These are phyloP conservation scores for Cosmorhoe ocellata DNA, from an alignment of 2,888 invertebrate genomes.

Conservation along the genomic window DNA sequence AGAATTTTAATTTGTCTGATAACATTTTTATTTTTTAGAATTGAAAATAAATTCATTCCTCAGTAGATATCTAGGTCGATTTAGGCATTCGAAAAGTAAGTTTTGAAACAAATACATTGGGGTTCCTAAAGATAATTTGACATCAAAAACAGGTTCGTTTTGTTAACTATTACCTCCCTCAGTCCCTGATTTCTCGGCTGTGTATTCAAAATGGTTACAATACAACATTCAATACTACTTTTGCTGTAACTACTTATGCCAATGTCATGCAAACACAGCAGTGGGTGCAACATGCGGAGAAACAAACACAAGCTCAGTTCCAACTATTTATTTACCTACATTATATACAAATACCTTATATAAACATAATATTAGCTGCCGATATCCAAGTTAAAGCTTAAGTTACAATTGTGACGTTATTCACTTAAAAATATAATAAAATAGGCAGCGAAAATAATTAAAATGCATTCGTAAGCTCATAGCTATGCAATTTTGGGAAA, in stretches of 20 bases:
- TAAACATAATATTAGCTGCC: conserved; percentile 26
- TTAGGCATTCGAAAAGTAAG: too few species aligned
- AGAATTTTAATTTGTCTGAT: too few species aligned
- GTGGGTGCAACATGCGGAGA: conserved; percentile 56
- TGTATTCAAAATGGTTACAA: too few species aligned
- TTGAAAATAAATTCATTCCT: too few species aligned
- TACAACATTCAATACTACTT: too few species aligned
- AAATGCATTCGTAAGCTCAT: conserved; percentile 7
- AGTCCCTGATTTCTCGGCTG: too few species aligned
- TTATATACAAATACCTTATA: conserved; percentile 35
- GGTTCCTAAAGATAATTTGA: too few species aligned
- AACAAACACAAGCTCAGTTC: conserved; percentile 63
- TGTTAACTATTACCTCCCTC: too few species aligned
- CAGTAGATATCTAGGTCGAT: too few species aligned
- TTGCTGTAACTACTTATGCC: background rate
- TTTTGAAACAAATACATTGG: too few species aligned
- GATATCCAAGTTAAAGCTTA: conserved; percentile 48
- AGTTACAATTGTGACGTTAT: conserved; percentile 38
- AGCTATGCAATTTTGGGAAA: background rate
- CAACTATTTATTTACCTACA: conserved; percentile 55
- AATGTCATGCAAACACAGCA: conserved; percentile 40
- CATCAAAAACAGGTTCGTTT: too few species aligned
- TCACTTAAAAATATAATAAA: conserved; percentile 22
- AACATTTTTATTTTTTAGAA: too few species aligned
- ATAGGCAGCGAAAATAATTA: conserved; percentile 3